Evolutionary conservation across 1,140 invertebrate species (phyloP).

Genomic region (Cardiocondyla obscurior): DNA sequence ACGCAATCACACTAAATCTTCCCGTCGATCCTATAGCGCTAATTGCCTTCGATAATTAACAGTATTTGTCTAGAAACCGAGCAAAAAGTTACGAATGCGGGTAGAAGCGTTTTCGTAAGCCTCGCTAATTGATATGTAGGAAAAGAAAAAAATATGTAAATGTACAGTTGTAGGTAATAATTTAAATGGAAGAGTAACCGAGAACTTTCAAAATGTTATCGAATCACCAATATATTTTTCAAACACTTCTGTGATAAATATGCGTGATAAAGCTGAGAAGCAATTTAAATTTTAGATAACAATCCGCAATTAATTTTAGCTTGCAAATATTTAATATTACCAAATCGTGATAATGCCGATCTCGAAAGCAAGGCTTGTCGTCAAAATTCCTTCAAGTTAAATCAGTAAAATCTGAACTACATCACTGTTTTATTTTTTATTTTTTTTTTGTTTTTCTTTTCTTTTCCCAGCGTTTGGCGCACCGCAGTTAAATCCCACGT

Average conservation of each 20-base stretch:
- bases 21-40: too few relatives aligned
- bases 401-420: not conserved
- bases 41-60: not conserved
- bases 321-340: not conserved
- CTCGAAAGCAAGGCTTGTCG: not conserved
- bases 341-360: not conserved
- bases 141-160: not conserved
- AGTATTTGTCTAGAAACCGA: not conserved
- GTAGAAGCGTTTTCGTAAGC: not conserved
- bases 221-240: not conserved
- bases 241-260: not conserved
- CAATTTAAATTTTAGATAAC: not conserved
- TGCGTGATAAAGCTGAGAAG: not conserved
- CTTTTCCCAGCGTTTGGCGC: not conserved
- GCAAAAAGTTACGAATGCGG: not conserved
- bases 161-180: not conserved
- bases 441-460: too few relatives aligned
- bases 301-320: not conserved
- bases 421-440: not conserved
- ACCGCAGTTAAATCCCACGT: not conserved
- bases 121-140: not conserved
- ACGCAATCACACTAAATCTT: not conserved
- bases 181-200: not conserved
- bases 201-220: not conserved
- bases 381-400: not conserved